Conservation (phyloP, 2,797 vertebrate genomes). For the Chromobotia macracanthus region DNA sequence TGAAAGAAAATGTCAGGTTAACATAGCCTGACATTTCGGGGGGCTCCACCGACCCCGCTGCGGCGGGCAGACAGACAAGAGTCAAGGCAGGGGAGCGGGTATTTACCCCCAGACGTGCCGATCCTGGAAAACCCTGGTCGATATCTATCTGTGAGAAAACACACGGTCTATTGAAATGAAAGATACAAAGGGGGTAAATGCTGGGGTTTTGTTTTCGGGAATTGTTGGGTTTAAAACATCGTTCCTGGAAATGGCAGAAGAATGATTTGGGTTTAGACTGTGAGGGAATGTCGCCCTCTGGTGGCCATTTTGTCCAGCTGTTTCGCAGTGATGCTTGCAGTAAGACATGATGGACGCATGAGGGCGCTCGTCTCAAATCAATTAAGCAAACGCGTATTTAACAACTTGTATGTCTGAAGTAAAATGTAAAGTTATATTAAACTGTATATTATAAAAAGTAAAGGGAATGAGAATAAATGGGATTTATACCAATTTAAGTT, state of each 20-base stretch:
- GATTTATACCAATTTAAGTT: too few relatives aligned
- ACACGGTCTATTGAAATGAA: neutral
- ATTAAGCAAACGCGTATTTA: neutral
- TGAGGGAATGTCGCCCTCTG: slow-evolving; percentile 12
- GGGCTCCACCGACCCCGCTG: neutral
- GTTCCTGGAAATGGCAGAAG: slow-evolving; percentile 7
- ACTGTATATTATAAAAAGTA: too few relatives aligned
- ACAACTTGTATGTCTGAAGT: too few relatives aligned
- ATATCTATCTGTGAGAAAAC: slow-evolving; percentile 8
- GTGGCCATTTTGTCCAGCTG: neutral
- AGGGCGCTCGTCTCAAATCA: neutral
- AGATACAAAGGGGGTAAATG: neutral
- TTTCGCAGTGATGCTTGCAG: neutral
- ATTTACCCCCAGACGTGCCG: slow-evolving; percentile 40
- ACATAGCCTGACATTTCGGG: slow-evolving; percentile 66
- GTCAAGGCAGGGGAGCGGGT: slow-evolving; percentile 5
- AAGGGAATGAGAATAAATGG: too few relatives aligned
- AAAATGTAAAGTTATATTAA: too few relatives aligned
- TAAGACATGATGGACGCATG: neutral
- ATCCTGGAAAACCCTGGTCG: neutral
- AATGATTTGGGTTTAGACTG: neutral
- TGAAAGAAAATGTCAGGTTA: slow-evolving; percentile 75
- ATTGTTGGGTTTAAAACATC: neutral
- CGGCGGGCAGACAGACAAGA: slow-evolving; percentile 32
- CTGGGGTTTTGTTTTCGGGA: slow-evolving; percentile 7